phyloP scores from a whole-genome alignment of 2,797 vertebrate genomes.

The Sebastes ruberrimus region DNA sequence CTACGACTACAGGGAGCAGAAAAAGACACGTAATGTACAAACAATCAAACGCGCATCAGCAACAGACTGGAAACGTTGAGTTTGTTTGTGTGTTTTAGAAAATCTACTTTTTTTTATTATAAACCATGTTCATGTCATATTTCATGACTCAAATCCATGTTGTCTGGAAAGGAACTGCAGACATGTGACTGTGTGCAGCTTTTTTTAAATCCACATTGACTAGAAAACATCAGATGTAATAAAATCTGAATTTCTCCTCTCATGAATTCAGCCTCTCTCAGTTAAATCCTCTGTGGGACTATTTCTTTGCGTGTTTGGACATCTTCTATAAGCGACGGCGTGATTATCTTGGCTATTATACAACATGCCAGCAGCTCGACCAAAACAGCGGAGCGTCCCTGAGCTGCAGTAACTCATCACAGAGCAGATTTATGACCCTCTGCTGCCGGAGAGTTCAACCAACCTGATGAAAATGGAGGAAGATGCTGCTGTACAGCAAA shows the following conservation, averaged over 20 bases:
- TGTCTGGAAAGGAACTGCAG: too few relatives aligned
- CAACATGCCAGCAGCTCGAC: constrained; percentile 17
- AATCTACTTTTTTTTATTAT: too few relatives aligned
- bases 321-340: constrained; percentile 40
- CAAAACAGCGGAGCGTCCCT: constrained; percentile 38
- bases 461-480: neutral
- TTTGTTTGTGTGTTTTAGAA: too few relatives aligned
- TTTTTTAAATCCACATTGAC: neutral
- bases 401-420: constrained; percentile 50
- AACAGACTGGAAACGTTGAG: neutral
- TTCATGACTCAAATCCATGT: neutral
- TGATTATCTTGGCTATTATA: constrained; percentile 48
- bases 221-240: neutral
- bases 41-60: neutral
- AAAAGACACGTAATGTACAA: neutral
- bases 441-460: neutral
- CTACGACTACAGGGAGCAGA: neutral
- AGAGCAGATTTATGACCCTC: constrained; percentile 41
- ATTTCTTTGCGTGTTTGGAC: constrained; percentile 39
- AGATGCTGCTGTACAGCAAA: neutral
- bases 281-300: constrained; percentile 29
- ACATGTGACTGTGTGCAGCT: too few relatives aligned
- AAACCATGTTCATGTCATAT: neutral
- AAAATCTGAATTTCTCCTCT: neutral
- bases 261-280: constrained; percentile 3